Conservation (phyloP, 2,888 invertebrate species). For the Plusia festucae region DNA sequence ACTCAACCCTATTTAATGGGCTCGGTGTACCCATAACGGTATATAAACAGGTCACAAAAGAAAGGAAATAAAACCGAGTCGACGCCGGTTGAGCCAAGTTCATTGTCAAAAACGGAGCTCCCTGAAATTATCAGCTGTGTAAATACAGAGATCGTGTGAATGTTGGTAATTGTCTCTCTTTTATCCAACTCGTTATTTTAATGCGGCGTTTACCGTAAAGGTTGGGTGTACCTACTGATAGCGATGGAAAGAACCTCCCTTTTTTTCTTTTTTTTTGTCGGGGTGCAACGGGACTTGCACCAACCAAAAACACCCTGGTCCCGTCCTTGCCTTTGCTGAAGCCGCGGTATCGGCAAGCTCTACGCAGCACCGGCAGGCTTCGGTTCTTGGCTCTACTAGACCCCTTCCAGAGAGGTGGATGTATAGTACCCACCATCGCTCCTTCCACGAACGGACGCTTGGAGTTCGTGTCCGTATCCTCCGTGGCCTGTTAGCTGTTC, state of each 20-base stretch:
- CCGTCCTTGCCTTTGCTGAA: no score
- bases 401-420: no score
- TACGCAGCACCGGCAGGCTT: no score
- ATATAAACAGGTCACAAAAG: constrained; percentile 14
- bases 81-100: constrained; percentile 24
- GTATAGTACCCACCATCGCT: no score
- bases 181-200: constrained; percentile 56
- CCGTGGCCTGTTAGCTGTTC: no score
- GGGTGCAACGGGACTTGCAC: no score
- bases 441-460: no score
- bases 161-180: constrained; percentile 58
- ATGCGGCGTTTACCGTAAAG: constrained; percentile 49
- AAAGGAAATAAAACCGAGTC: constrained; percentile 18
- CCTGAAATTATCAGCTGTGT: constrained; percentile 50
- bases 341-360: no score
- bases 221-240: constrained; percentile 32
- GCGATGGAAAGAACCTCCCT: constrained; percentile 27
- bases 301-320: no score
- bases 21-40: background rate
- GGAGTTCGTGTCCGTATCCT: no score
- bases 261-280: no score
- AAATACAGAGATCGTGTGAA: constrained; percentile 40
- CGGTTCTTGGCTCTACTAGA: no score
- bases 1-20: constrained; percentile 1
- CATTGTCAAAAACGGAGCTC: constrained; percentile 34